A percentile compares a stretch with the other conserved stretches of the same genome.
These are phyloP conservation scores for Lepeophtheirus nordmannii DNA, from an alignment of 2,888 invertebrate genomes.

Conservation along the genomic window DNA sequence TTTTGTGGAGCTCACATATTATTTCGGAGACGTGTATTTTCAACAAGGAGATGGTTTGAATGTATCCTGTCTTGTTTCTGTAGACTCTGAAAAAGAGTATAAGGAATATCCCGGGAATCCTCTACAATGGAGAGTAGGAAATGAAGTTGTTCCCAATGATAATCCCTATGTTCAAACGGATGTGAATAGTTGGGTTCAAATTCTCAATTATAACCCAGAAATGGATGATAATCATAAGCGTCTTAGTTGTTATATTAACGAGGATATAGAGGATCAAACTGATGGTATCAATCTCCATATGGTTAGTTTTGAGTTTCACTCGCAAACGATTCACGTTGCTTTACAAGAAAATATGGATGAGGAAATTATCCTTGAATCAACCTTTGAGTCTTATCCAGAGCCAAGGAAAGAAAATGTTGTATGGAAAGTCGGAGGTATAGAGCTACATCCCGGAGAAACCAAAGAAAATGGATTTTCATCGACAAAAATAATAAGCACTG, in stretches of 20 bases:
- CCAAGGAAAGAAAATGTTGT: not conserved
- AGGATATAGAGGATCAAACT: not conserved
- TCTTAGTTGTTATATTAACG: not conserved
- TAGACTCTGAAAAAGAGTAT: not conserved
- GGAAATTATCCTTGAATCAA: not conserved
- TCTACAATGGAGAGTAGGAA: not conserved
- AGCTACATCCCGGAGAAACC: not conserved
- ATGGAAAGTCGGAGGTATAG: not conserved
- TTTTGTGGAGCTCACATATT: not conserved
- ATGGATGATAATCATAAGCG: not conserved
- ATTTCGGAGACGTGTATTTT: not conserved
- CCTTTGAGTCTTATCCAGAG: not conserved
- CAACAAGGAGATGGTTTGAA: not conserved
- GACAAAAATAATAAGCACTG: too few relatives aligned
- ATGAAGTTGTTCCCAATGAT: not conserved
- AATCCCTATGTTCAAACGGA: not conserved
- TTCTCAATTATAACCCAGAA: not conserved
- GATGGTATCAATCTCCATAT: not conserved
- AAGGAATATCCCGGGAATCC: not conserved
- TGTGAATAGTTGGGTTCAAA: not conserved
- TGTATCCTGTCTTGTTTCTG: not conserved
- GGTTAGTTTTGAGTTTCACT: not conserved
- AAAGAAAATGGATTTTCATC: too few relatives aligned
- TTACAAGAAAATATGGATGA: not conserved
- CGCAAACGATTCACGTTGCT: not conserved